These are phyloP conservation scores for Diplolepis rosae DNA, from an alignment of 2,888 invertebrate genomes.

Conservation along the genomic window DNA sequence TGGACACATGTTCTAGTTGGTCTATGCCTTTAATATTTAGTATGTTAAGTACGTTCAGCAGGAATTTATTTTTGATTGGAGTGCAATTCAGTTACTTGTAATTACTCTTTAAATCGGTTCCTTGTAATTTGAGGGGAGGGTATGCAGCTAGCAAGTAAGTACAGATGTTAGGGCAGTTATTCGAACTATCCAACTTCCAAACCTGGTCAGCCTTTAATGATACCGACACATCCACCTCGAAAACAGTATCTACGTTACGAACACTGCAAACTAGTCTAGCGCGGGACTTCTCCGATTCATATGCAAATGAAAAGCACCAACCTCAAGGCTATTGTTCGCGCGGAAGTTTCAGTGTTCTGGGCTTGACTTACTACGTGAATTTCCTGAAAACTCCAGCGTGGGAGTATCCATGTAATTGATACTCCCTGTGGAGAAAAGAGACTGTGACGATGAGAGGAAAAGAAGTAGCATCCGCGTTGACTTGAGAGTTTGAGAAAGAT, in stretches of 20 bases:
- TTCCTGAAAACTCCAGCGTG: constrained; percentile 70
- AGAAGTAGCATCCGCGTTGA: background rate
- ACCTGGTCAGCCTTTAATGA: constrained; percentile 51
- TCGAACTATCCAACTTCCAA: constrained; percentile 57
- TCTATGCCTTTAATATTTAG: too few species aligned
- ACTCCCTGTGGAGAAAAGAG: constrained; percentile 49
- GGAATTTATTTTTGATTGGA: background rate
- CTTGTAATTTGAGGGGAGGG: constrained; percentile 1
- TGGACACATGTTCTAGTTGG: too few species aligned
- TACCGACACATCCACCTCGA: constrained; percentile 44
- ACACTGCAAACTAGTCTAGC: constrained; percentile 36
- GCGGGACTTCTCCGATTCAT: constrained; percentile 66
- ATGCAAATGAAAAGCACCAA: constrained; percentile 71
- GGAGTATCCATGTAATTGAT: constrained; percentile 69
- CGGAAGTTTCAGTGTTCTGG: constrained; percentile 63
- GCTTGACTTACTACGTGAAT: constrained; percentile 72
- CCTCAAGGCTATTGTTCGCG: constrained; percentile 68
- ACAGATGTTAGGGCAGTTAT: constrained; percentile 51
- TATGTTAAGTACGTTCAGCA: background rate
- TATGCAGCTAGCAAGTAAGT: constrained; percentile 2
- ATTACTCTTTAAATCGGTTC: background rate
- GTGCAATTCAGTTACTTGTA: background rate
- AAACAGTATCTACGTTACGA: constrained; percentile 43
- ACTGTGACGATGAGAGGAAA: background rate
- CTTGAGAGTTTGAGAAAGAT: background rate